These are phyloP conservation scores for Yoshiicerus persimilis DNA, from an alignment of 1,140 invertebrate species.

Conservation along the genomic window DNA sequence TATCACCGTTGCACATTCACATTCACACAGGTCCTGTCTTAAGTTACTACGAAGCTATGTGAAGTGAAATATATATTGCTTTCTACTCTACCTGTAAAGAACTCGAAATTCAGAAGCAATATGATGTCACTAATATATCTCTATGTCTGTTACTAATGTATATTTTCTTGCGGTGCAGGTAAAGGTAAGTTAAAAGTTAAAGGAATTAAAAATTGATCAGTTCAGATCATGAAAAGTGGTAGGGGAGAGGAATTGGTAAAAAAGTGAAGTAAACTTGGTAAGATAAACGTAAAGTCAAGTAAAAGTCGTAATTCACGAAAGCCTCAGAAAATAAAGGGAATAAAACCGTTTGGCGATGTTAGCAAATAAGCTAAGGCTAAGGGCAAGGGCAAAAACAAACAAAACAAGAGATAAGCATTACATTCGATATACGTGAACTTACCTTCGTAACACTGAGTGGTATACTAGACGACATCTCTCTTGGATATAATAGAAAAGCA, in stretches of 20 bases:
- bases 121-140: neutral
- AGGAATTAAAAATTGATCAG: slow-evolving; percentile 16
- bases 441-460: no score
- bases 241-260: neutral
- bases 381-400: neutral
- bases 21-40: no score
- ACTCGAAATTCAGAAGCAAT: neutral
- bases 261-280: neutral
- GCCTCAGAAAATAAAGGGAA: neutral
- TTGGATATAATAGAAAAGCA: neutral
- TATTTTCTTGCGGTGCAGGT: no score
- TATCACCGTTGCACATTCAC: no score
- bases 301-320: neutral
- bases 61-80: neutral
- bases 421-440: neutral
- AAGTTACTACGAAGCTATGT: neutral
- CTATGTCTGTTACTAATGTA: neutral
- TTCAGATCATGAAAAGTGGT: neutral
- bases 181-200: neutral
- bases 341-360: neutral
- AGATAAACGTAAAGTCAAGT: neutral
- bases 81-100: neutral
- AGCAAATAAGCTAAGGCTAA: neutral
- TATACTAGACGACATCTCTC: no score
- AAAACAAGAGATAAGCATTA: neutral